Percentiles rank a stretch among this genome's conserved stretches.
phyloP scores from a whole-genome alignment of 2,888 invertebrate genomes.

The Monopis laevigella region DNA sequence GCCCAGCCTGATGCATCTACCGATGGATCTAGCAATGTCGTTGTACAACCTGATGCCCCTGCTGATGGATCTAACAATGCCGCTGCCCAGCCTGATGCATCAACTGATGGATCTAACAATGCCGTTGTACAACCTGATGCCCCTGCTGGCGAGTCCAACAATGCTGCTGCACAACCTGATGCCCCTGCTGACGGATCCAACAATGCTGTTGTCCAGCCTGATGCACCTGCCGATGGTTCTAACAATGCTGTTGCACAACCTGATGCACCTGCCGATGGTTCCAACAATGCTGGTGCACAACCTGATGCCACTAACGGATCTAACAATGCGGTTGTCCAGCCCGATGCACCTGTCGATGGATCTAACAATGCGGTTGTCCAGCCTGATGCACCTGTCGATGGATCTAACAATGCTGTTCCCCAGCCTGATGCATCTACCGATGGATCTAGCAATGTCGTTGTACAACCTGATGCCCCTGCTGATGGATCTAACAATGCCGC shows the following conservation, averaged over 20 bases:
- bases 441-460: neutral
- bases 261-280: slow-evolving; percentile 7
- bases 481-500: neutral
- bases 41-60: no score
- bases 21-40: no score
- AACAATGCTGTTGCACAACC: slow-evolving; percentile 3
- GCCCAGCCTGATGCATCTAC: no score
- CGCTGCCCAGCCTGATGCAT: slow-evolving; percentile 6
- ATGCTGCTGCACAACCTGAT: slow-evolving; percentile 7
- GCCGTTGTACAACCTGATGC: slow-evolving; percentile 22
- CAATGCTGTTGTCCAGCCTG: neutral
- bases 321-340: slow-evolving; percentile 1
- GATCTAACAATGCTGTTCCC: neutral
- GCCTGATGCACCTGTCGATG: slow-evolving; percentile 5
- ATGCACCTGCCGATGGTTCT: slow-evolving; percentile 17
- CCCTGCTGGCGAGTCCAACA: slow-evolving; percentile 22
- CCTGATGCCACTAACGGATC: neutral
- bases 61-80: no score
- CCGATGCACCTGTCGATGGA: slow-evolving; percentile 8
- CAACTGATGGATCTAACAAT: neutral
- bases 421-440: neutral
- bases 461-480: neutral
- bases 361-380: slow-evolving; percentile 9
- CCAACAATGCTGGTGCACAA: neutral
- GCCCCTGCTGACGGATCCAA: slow-evolving; percentile 3